These are phyloP conservation scores for Ennomos quercinarius DNA, from an alignment of 2,888 invertebrate genomes.

Conservation along the genomic window DNA sequence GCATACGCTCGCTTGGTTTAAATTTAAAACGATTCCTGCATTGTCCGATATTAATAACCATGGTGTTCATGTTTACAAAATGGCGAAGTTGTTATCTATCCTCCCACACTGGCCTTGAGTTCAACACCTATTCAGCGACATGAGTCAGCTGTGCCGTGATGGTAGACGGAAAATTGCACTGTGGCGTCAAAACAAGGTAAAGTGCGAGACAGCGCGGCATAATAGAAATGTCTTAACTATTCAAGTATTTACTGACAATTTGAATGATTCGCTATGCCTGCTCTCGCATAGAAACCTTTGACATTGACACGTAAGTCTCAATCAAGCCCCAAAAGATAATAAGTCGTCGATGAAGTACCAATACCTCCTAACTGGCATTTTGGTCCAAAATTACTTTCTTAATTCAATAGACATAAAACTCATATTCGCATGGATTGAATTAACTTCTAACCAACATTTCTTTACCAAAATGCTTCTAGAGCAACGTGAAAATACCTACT, in stretches of 20 bases:
- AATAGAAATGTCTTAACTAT: slow-evolving; percentile 7
- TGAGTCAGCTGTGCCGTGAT: slow-evolving; percentile 52
- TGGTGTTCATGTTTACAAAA: slow-evolving; percentile 17
- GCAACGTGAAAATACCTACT: too few relatives aligned
- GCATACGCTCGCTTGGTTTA: too few relatives aligned
- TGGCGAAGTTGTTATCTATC: slow-evolving; percentile 38
- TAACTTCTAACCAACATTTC: too few relatives aligned
- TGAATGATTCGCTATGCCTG: slow-evolving; percentile 14
- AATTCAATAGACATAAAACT: too few relatives aligned
- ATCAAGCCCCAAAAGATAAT: slow-evolving; percentile 19
- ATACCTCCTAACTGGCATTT: too few relatives aligned
- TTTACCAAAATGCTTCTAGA: too few relatives aligned
- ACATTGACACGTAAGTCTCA: slow-evolving; percentile 28
- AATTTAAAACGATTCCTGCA: not conserved
- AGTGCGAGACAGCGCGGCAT: slow-evolving; percentile 27
- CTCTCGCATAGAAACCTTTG: slow-evolving; percentile 17
- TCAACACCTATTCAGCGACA: slow-evolving; percentile 40
- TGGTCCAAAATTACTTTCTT: too few relatives aligned
- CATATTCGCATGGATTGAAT: too few relatives aligned
- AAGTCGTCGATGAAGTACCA: too few relatives aligned
- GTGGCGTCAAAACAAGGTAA: slow-evolving; percentile 54
- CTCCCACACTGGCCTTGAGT: slow-evolving; percentile 53
- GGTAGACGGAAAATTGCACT: slow-evolving; percentile 56
- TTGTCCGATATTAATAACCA: not conserved
- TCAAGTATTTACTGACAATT: slow-evolving; percentile 17